Base-by-base conservation (phyloP, 2,888 invertebrate genomes). In the Stenichneumon culpator region DNA sequence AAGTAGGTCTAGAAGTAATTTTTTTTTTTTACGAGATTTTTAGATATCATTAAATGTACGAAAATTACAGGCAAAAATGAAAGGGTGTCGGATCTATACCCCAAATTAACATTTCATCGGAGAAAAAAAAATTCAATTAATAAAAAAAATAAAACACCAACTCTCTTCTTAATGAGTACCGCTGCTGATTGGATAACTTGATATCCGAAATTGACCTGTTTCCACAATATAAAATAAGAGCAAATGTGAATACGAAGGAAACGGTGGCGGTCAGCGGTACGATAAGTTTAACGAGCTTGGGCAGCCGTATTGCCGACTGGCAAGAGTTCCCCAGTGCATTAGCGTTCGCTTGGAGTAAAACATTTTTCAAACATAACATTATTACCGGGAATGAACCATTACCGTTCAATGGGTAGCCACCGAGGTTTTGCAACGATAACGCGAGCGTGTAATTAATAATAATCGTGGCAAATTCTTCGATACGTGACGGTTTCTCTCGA, bases 291-390 rank as follows among this genome's bases (percentile, higher is more conserved):
- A 74, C 74, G 74, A 74, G 73, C 25, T 60, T n/a, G 47, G 60
- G 74, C 28, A 39, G 39, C 39, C 25, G 44, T 60, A 63, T 74
- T 47, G 74, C 22, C 9, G 25, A 25, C 25, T 25, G 63, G 16
- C 63, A 32, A 63, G 63, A 63, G 25, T 63, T 63, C 63, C n/a
- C 28, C 28, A n/a, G 74, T 65, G 36, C 50, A 65, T 75, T 65
- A 75, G 63, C 25, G 74, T 65, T 50, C n/a, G 65, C 50, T 32
- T 22, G 50, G 65, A 75, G 74, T 75, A 32, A 75, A 75, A 75
- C 74, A 75, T 65, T 75, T 75, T 75, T 65, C 63, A 50, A 75
- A 75, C 65, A 65, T 65, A 50, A 75, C 74, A 75, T 75, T 75
- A 75, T 50, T 32, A 50, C 19, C 65, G 32, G 28, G 50, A 75